Evolutionary conservation across 37 sponge, comb jelly and placozoan species (phyloP), one percentile per base, ranked within the genome.

Genomic region (Tethya wilhelma): DNA sequence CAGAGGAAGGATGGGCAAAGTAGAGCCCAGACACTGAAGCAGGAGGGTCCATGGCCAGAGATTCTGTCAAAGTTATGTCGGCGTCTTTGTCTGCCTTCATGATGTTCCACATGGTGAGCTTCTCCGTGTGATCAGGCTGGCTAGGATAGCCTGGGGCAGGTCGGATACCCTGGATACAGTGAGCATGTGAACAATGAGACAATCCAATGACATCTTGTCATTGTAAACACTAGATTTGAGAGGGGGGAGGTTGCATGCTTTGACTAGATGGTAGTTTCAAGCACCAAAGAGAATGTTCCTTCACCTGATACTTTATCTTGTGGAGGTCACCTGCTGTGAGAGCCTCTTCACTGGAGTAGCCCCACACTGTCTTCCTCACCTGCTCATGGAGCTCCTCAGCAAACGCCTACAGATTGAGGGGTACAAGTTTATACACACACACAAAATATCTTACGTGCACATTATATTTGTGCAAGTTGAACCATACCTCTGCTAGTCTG

Each of bases 41-140:
- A 67, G 99, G 86, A 20, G 99, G 99, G 22, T 64, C 20, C 99
- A 98, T 98, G 22, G 97, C 99, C 44, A 91, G 77, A 23, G 90
- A 90, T 17, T 98, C 99, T 17, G 97, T 98, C 60, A 98, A 65
- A 2, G 59, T 57, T 31, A 94, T 93, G 20, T 91, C 97, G 33
- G 89, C 90, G 41, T 69, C 38, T 37, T 42, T 55, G 31, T 83
- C 81, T 30, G 86, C 94, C 53, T 90, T 80, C 84, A 98, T 83
- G 0, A 94, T 8, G 31, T 82, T 70, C 99, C 99, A 98, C 83
- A 98, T 79, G 3, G 89, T 86, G 20, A 71, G 43, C 67, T 96
- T 98, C 78, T 96, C 97, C 22, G 97, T 90, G 86, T 98, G 99
- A 55, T 98, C 99, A 26, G 99, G 99, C 31, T 96, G 99, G 36